These are phyloP conservation scores for Aphaenogaster ashmeadi DNA, from an alignment of 1,140 invertebrate species.

Conservation along the genomic window DNA sequence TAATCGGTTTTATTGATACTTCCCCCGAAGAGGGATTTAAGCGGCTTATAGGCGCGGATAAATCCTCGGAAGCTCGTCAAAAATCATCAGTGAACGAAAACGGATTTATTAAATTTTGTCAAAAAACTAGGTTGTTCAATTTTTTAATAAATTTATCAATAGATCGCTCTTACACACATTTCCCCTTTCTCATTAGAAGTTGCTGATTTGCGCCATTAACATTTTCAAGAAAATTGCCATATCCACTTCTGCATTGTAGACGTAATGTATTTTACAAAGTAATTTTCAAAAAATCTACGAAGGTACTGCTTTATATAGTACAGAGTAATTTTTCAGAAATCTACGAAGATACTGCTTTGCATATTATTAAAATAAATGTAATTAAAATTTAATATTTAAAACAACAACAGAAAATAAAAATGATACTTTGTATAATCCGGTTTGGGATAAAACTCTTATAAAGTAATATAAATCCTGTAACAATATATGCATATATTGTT, in stretches of 20 bases:
- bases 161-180: too few species aligned
- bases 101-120: not conserved
- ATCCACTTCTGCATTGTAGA: not conserved
- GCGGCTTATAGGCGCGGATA: conserved; percentile 30
- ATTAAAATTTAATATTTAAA: conserved; percentile 17
- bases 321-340: not conserved
- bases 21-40: conserved; percentile 56
- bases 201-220: not conserved
- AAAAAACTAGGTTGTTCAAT: not conserved
- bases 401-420: not conserved
- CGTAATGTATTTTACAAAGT: not conserved
- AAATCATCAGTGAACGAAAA: conserved; percentile 23
- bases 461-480: not conserved
- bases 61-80: conserved; percentile 5
- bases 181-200: not conserved
- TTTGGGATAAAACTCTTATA: not conserved
- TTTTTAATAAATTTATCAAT: not conserved
- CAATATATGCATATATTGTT: not conserved
- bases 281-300: not conserved
- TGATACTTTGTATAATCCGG: not conserved
- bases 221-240: not conserved
- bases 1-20: conserved; percentile 72
- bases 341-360: not conserved
- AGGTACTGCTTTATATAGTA: not conserved
- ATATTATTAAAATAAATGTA: not conserved